Evolutionary conservation across 2,797 vertebrate genomes (phyloP).

Genomic region (Mormyrus hasselquistii): DNA sequence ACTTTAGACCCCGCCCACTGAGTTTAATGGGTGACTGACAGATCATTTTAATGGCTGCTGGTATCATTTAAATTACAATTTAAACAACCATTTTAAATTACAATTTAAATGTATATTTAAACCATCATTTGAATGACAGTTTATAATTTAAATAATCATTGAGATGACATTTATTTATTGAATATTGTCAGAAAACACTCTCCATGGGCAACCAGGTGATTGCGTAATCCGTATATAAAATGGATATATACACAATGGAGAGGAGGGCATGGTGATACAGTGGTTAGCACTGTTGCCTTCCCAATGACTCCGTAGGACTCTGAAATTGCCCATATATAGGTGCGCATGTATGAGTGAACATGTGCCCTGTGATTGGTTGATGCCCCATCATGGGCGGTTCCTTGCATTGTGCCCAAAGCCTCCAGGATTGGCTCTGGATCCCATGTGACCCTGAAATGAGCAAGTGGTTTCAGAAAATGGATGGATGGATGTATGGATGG

Average conservation of each 20-base stretch:
- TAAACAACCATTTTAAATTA: background rate
- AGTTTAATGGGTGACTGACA: background rate
- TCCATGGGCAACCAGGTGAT: background rate
- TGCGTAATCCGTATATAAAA: no score
- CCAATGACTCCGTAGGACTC: no score
- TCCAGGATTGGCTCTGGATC: background rate
- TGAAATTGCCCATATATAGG: background rate
- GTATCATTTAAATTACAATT: background rate
- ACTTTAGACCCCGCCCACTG: background rate
- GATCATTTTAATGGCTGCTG: background rate
- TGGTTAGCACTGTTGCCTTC: no score
- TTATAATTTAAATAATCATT: background rate
- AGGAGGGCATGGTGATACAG: no score
- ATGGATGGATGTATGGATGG: background rate
- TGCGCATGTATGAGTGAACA: background rate
- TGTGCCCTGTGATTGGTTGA: background rate
- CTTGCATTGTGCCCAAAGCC: background rate
- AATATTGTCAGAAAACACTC: background rate
- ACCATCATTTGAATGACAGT: background rate
- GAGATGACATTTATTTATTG: background rate
- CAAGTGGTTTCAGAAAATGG: background rate
- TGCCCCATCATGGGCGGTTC: background rate
- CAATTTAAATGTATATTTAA: background rate
- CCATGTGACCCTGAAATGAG: background rate
- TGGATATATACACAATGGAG: no score